These are phyloP conservation scores for Hemicordylus capensis DNA, from an alignment of 2,113 vertebrate genomes.

Conservation along the genomic window DNA sequence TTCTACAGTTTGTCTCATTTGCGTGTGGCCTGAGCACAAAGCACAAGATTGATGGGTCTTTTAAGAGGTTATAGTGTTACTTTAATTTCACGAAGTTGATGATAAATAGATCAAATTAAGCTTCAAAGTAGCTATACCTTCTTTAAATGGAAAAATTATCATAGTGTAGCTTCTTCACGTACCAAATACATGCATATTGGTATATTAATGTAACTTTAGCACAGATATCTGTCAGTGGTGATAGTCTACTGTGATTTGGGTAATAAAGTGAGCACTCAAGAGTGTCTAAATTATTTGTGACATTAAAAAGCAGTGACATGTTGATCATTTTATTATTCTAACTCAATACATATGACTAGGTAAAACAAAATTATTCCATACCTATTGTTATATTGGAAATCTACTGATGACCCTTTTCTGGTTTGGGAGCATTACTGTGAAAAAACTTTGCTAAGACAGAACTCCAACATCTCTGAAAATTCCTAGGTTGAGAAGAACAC, in stretches of 20 bases:
- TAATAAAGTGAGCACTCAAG: slow-evolving; percentile 9
- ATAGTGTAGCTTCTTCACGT: slow-evolving; percentile 8
- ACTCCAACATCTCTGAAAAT: not conserved
- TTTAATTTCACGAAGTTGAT: not conserved
- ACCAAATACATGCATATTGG: not conserved
- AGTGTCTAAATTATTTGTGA: not conserved
- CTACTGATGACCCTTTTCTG: too few species aligned
- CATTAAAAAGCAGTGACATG: not conserved
- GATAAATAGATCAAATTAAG: slow-evolving; percentile 5
- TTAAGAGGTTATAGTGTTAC: slow-evolving; percentile 8
- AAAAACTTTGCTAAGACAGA: not conserved
- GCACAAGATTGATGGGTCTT: slow-evolving; percentile 5
- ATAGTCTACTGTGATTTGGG: not conserved
- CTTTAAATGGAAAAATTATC: not conserved
- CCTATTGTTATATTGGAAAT: not conserved
- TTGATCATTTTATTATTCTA: not conserved
- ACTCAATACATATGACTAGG: not conserved
- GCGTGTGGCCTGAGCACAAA: not conserved
- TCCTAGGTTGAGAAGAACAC: not conserved
- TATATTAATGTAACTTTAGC: not conserved
- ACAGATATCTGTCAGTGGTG: not conserved
- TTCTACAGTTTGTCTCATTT: not conserved
- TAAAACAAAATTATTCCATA: not conserved
- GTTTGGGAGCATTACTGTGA: not conserved
- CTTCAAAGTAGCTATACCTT: not conserved